These are phyloP conservation scores for Drosophila paranaensis DNA, from an alignment of 2,888 invertebrate species.

Conservation along the genomic window DNA sequence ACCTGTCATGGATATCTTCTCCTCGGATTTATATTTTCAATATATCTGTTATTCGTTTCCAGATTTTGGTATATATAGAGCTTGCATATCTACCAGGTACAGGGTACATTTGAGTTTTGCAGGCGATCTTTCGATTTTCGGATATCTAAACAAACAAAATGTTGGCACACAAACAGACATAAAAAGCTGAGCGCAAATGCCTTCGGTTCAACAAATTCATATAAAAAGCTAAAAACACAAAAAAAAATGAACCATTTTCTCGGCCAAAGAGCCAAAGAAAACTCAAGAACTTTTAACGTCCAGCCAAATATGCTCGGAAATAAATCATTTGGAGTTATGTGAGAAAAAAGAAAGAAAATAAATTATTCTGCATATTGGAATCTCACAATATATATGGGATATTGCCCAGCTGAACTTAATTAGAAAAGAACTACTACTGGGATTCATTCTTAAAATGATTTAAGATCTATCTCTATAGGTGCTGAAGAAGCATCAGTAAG, in stretches of 20 bases:
- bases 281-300: not conserved
- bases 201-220: not conserved
- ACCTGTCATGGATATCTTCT: not conserved
- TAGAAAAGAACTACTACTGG: not conserved
- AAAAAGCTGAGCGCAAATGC: slow-evolving; percentile 36
- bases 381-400: not conserved
- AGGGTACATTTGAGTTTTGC: not conserved
- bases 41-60: too few relatives aligned
- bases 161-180: slow-evolving; percentile 55
- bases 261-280: slow-evolving; percentile 4
- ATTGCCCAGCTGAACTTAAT: not conserved
- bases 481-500: not conserved
- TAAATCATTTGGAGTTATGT: slow-evolving; percentile 9
- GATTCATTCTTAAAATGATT: not conserved
- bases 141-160: slow-evolving; percentile 50
- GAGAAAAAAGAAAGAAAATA: not conserved
- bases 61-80: too few relatives aligned
- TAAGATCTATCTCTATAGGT: not conserved
- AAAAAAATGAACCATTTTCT: not conserved
- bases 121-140: not conserved
- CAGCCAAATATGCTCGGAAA: not conserved
- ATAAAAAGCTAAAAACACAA: not conserved
- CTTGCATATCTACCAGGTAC: not conserved
- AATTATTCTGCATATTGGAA: not conserved
- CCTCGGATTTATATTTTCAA: too few relatives aligned